Evolutionary conservation across 2,888 invertebrate genomes (phyloP), one percentile per base, ranked within the genome.

Genomic region (Pammene fasciana): DNA sequence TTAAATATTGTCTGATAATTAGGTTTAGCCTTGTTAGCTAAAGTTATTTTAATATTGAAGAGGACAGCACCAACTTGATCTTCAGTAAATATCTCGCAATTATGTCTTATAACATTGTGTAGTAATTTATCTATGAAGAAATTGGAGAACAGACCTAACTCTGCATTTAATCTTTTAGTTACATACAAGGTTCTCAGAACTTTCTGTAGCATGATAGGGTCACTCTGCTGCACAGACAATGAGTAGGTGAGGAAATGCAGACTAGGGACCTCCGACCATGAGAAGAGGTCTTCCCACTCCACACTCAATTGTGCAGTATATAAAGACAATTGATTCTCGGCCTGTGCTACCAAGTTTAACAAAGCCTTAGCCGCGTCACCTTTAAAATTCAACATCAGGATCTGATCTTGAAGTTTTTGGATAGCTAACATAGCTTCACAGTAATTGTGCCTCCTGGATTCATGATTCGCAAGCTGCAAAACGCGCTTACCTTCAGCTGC

Each of bases 271-370:
- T 90, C 88, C 0, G 85, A 82, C 92, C 92, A 92, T 43, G 82
- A 82, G 67, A 92, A 92, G 16, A 92, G 85, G 43, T 89, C 87
- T 67, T 92, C 90, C 92, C 91, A 92, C 78, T 92, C 91, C 34
- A 84, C 75, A 71, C 90, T 90, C n/a, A 92, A 73, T 55, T 90
- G 86, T 1, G 92, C 90, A 18, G 81, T 80, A 68, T 88, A 92
- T 11, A 92, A 74, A 0, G 90, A 85, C 4, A 90, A 72, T 75
- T 91, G 91, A 65, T 86, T 90, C 73, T 92, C 89, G 45, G 86
- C 82, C 70, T 90, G 88, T 9, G 83, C 81, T 64, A 79, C 82
- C 0, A 92, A 75, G 57, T 86, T 88, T 0, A 71, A 67, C 18
- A 92, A 70, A 0, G 89, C 90, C 72, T 84, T 84, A 0, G 73